Conservation (phyloP, 2,888 invertebrate genomes). For the Agrochola macilenta region DNA sequence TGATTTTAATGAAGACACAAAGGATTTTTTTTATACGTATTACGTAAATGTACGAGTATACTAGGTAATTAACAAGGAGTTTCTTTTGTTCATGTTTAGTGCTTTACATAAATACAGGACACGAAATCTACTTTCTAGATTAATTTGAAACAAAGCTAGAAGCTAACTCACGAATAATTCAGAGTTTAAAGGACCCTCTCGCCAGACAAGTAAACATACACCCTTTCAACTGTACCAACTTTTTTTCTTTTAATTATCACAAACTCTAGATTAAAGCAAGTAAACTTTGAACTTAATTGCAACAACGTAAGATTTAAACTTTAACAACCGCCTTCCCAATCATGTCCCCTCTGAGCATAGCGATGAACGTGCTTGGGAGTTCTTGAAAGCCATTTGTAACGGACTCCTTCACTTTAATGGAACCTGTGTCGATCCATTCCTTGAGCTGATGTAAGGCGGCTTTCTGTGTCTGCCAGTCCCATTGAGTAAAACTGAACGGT, state of each 20-base stretch:
- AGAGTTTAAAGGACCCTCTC: constrained; percentile 1
- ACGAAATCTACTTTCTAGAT: constrained; percentile 20
- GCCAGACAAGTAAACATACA: constrained; percentile 49
- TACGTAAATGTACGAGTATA: constrained; percentile 4
- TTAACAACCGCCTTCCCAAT: constrained; percentile 74
- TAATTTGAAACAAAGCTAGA: constrained; percentile 27
- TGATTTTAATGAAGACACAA: constrained; percentile 11
- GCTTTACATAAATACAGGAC: constrained; percentile 11
- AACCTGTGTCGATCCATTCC: constrained; percentile 72
- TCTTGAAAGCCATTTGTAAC: constrained; percentile 74
- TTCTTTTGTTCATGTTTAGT: constrained; percentile 10
- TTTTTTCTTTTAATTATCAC: constrained; percentile 26
- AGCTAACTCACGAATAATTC: constrained; percentile 12
- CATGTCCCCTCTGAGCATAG: constrained; percentile 69
- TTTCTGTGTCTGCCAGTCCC: constrained; percentile 68
- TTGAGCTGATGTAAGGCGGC: constrained; percentile 69
- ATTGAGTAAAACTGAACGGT: constrained; percentile 76
- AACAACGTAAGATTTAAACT: constrained; percentile 66
- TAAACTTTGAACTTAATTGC: constrained; percentile 47
- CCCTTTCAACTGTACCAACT: constrained; percentile 37
- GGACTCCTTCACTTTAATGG: constrained; percentile 74
- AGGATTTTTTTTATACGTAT: neutral
- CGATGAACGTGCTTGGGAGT: constrained; percentile 72
- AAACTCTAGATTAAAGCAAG: constrained; percentile 1
- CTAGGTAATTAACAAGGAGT: constrained; percentile 2